Percentiles rank a stretch among this genome's conserved stretches.
Evolutionary conservation across 2,888 invertebrate species (phyloP).

Genomic region (Polymixis flavicincta): DNA sequence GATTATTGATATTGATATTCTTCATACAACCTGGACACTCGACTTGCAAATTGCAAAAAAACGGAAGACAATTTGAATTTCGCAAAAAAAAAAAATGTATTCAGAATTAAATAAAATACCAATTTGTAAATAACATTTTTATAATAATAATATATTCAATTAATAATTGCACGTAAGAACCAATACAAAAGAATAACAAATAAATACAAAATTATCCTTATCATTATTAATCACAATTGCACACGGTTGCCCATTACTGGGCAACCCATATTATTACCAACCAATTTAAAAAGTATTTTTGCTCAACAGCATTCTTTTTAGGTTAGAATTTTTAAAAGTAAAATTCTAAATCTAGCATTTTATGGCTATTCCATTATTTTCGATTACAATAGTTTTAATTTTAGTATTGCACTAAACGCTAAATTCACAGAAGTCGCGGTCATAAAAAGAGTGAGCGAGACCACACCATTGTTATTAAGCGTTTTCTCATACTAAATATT

Average conservation of each 20-base stretch:
- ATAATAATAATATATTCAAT: constrained; percentile 60
- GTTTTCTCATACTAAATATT: not conserved
- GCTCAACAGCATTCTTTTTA: constrained; percentile 13
- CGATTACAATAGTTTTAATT: constrained; percentile 1
- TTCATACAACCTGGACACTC: too few species aligned
- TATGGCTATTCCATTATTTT: not conserved
- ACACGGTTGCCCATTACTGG: constrained; percentile 30
- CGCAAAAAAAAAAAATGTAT: not conserved
- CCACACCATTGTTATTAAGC: not conserved
- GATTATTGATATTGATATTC: too few species aligned
- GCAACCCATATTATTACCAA: constrained; percentile 24
- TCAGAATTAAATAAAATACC: constrained; percentile 16
- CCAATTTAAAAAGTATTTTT: constrained; percentile 23
- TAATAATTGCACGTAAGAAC: constrained; percentile 62
- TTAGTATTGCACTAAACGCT: not conserved
- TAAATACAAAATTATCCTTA: constrained; percentile 65
- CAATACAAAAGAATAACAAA: constrained; percentile 60
- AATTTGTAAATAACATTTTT: constrained; percentile 57
- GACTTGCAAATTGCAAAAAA: too few species aligned
- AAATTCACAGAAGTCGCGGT: not conserved
- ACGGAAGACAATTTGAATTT: too few species aligned
- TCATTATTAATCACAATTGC: constrained; percentile 63
- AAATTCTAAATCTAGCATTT: not conserved
- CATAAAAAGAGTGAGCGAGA: constrained; percentile 1
- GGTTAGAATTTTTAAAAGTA: constrained; percentile 13